These are phyloP conservation scores for Actias luna DNA, from an alignment of 2,888 invertebrate genomes.

Conservation along the genomic window DNA sequence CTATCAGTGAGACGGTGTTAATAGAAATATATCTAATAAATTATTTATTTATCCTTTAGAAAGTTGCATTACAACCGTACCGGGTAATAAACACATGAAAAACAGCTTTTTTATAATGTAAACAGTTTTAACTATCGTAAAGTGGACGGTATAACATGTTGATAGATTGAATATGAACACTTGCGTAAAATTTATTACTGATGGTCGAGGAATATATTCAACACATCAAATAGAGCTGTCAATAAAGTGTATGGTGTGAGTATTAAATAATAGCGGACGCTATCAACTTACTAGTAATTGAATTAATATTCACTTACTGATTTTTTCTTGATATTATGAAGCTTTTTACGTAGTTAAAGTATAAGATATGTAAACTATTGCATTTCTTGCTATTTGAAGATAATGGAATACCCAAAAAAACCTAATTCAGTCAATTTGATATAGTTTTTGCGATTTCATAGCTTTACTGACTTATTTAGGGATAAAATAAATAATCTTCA, in stretches of 20 bases:
- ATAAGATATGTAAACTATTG: no score
- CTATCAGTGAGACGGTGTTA: background rate
- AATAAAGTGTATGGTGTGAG: slow-evolving; percentile 17
- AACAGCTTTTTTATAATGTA: background rate
- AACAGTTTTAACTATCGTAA: background rate
- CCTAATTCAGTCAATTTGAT: no score
- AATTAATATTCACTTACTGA: background rate
- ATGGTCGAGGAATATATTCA: slow-evolving; percentile 31
- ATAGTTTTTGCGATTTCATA: no score
- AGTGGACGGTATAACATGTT: background rate
- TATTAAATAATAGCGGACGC: slow-evolving; percentile 4
- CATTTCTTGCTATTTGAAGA: no score
- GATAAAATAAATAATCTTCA: no score
- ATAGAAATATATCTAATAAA: background rate
- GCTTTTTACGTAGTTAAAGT: no score
- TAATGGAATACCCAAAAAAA: no score
- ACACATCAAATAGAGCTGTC: slow-evolving; percentile 37
- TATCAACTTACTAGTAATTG: background rate
- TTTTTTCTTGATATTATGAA: no score
- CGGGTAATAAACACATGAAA: background rate
- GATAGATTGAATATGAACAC: slow-evolving; percentile 16
- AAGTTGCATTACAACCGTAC: background rate
- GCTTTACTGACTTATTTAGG: no score
- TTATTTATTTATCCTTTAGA: background rate
- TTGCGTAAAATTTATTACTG: slow-evolving; percentile 30